These are phyloP conservation scores for Tanytarsus gracilentus DNA, from an alignment of 2,888 invertebrate genomes.

Conservation along the genomic window DNA sequence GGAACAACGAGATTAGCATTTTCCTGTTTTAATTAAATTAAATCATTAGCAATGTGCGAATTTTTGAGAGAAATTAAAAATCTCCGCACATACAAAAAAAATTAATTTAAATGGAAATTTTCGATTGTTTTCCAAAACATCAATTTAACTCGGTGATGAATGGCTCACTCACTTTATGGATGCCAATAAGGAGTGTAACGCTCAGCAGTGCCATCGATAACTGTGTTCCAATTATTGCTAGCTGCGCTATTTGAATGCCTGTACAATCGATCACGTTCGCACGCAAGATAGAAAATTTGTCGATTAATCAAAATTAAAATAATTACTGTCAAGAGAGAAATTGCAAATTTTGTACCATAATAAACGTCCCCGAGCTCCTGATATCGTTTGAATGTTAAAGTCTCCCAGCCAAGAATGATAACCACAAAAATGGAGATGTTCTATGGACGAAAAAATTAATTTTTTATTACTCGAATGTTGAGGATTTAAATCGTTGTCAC, in stretches of 20 bases:
- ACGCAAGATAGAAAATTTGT: neutral
- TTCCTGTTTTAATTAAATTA: slow-evolving; percentile 48
- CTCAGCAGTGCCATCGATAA: slow-evolving; percentile 67
- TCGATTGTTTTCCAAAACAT: too few relatives aligned
- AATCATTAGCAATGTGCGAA: neutral
- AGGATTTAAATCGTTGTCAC: neutral
- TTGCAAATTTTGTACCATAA: slow-evolving; percentile 52
- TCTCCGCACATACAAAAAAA: neutral
- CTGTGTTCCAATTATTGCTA: slow-evolving; percentile 70
- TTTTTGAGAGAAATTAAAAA: neutral
- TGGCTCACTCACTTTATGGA: slow-evolving; percentile 58
- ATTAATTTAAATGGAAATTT: neutral
- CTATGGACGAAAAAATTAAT: slow-evolving; percentile 47
- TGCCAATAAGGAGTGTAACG: slow-evolving; percentile 61
- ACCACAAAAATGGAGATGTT: slow-evolving; percentile 68
- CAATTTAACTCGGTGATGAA: too few relatives aligned
- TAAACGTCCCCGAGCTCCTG: slow-evolving; percentile 64
- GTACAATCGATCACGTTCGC: neutral
- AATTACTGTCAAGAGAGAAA: neutral
- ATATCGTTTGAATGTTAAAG: slow-evolving; percentile 60
- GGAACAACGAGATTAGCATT: slow-evolving; percentile 64
- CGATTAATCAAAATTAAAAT: slow-evolving; percentile 15
- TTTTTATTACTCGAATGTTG: slow-evolving; percentile 9
- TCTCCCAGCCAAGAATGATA: slow-evolving; percentile 65
- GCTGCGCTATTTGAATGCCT: slow-evolving; percentile 74